Evolutionary conservation across 2,113 vertebrate species (phyloP), one percentile per base, ranked within the genome.

Genomic region (Scatophagus argus): DNA sequence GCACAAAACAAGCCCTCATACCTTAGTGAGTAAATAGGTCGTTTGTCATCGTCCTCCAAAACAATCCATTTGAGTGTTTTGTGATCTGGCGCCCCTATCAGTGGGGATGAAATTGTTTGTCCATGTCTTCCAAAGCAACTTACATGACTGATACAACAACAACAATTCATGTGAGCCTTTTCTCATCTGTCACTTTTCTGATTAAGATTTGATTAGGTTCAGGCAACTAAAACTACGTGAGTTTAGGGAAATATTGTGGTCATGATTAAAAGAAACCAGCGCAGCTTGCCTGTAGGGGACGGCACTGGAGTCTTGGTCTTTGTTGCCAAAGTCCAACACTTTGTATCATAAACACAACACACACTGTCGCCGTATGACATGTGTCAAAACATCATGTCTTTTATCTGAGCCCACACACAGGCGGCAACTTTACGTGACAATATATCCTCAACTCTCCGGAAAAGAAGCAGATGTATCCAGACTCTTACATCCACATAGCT

Each of bases 331-430:
- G 38, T 46, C 49, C 8, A 52, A 44, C 27, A 16, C 13, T 14
- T 34, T 27, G 11, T 46, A 25, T 66, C 52, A 59, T 49, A 49
- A 66, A 76, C 41, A 76, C 10, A 38, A 58, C 32, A 66, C 52
- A 49, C 49, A 29, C n/a, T 32, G 39, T 23, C 3, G 3, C 31
- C 0, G 8, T 16, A 2, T 52, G 44, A 43, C 29, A 16, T 11
- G 12, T 31, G 29, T 29, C 44, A 29, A 60, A 74, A 52, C 55
- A 52, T 3, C 8, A 23, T 5, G 8, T 16, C 13, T 58, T 52
- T 72, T 36, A 41, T 58, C n/a, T 23, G 25, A 58, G 29, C 36
- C 27, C 41, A 59, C 61, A 43, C 51, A 61, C 23, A 0, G 10
- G 4, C 0, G 9, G 43, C 5, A 16, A 38, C 49, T 58, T 47